Evolutionary conservation across 2,888 invertebrate genomes (phyloP).

Genomic region (Orthonychiurus folsomi): DNA sequence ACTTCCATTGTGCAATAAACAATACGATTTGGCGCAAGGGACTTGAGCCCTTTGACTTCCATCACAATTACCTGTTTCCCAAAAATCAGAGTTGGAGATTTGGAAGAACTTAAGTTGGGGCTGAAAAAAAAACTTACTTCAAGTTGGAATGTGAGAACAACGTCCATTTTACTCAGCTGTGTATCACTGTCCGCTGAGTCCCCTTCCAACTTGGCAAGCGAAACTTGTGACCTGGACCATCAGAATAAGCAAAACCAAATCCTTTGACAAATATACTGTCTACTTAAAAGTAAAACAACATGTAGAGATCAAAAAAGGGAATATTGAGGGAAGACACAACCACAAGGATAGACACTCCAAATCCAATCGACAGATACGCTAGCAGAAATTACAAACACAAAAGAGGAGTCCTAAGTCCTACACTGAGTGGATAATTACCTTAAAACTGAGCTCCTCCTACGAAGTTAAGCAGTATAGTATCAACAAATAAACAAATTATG

Average conservation of each 20-base stretch:
- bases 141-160: slow-evolving; percentile 90
- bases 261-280: slow-evolving; percentile 20
- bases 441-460: slow-evolving; percentile 47
- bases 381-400: background rate
- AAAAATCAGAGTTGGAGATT: background rate
- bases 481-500: background rate
- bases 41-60: slow-evolving; percentile 97
- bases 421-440: slow-evolving; percentile 44
- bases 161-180: slow-evolving; percentile 94
- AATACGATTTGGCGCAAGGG: slow-evolving; percentile 90
- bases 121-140: slow-evolving; percentile 55
- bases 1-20: slow-evolving; percentile 99
- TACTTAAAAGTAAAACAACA: slow-evolving; percentile 7
- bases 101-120: background rate
- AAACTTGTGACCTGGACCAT: slow-evolving; percentile 69
- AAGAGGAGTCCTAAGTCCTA: slow-evolving; percentile 11
- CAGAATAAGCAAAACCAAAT: slow-evolving; percentile 36
- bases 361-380: background rate
- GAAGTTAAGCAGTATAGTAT: slow-evolving; percentile 34
- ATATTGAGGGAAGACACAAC: slow-evolving; percentile 12
- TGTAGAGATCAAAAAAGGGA: slow-evolving; percentile 15
- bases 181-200: slow-evolving; percentile 93
- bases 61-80: slow-evolving; percentile 88
- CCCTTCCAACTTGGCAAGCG: slow-evolving; percentile 83
- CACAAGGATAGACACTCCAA: slow-evolving; percentile 19